Percentiles rank a stretch among this genome's conserved stretches.
Conservation (phyloP, 30 jellyfish, hydroid and myxozoan genomes). For the Cassiopea andromeda region DNA sequence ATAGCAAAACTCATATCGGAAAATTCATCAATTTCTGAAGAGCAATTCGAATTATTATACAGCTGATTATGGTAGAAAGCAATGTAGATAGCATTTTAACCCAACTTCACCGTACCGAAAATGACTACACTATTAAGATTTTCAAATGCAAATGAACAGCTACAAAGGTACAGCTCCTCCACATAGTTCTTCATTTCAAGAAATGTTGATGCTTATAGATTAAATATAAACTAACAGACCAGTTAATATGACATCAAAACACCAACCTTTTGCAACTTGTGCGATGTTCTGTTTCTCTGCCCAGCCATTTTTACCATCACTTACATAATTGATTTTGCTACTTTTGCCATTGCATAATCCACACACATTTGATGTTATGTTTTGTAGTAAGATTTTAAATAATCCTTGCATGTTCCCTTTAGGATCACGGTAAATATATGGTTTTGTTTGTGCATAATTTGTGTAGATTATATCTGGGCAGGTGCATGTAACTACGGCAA, state of each 20-base stretch:
- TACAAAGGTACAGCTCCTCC: too few relatives aligned
- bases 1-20: conserved; percentile 62
- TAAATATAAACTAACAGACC: too few relatives aligned
- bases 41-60: too few relatives aligned
- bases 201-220: too few relatives aligned
- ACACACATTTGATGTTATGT: conserved; percentile 58
- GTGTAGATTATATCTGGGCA: conserved; percentile 85
- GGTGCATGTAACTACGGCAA: conserved; percentile 75
- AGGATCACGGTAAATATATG: conserved; percentile 62
- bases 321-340: conserved; percentile 47
- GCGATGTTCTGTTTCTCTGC: conserved; percentile 39
- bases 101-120: too few relatives aligned
- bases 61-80: too few relatives aligned
- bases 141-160: too few relatives aligned
- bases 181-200: too few relatives aligned
- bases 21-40: conserved; percentile 54
- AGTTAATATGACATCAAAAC: not conserved
- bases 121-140: too few relatives aligned
- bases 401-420: conserved; percentile 66
- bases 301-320: conserved; percentile 73
- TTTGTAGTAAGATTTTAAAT: conserved; percentile 36
- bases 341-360: conserved; percentile 62
- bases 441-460: conserved; percentile 51
- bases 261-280: conserved; percentile 52
- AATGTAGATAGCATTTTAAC: too few relatives aligned